Percentiles rank a stretch among this genome's conserved stretches.
Evolutionary conservation across 1,140 invertebrate genomes (phyloP).

Genomic region (Babylonia areolata): DNA sequence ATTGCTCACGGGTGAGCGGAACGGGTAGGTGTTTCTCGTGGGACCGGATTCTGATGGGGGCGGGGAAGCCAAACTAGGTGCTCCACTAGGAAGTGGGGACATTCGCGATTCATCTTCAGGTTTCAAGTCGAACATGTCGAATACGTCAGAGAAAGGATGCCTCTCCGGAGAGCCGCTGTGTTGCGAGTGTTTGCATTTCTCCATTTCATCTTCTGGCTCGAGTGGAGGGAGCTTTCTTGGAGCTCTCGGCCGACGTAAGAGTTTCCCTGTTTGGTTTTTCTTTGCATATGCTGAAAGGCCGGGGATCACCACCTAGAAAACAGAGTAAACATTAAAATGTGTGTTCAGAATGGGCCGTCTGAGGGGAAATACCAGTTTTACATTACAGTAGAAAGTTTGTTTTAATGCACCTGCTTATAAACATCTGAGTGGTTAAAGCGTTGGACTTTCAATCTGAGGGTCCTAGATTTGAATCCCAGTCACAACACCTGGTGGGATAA

Average conservation of each 20-base stretch:
- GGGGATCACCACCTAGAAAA: conserved; percentile 40
- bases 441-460: too few species aligned
- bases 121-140: conserved; percentile 49
- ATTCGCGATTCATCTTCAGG: conserved; percentile 42
- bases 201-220: conserved; percentile 20
- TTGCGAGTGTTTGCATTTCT: neutral
- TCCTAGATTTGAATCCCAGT: too few species aligned
- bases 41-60: conserved; percentile 64
- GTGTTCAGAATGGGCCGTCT: too few species aligned
- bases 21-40: conserved; percentile 26
- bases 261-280: conserved; percentile 35
- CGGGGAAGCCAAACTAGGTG: conserved; percentile 66
- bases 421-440: too few species aligned
- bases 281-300: conserved; percentile 40
- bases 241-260: conserved; percentile 65
- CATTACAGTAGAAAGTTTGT: too few species aligned
- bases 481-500: too few species aligned
- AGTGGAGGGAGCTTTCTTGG: conserved; percentile 56
- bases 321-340: too few species aligned
- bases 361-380: too few species aligned
- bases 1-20: conserved; percentile 53
- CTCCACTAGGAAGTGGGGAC: conserved; percentile 63
- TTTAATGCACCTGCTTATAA: too few species aligned
- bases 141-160: conserved; percentile 44
- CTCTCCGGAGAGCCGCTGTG: conserved; percentile 5